Conservation (phyloP, 2,797 vertebrate species). For the Chelon labrosus region DNA sequence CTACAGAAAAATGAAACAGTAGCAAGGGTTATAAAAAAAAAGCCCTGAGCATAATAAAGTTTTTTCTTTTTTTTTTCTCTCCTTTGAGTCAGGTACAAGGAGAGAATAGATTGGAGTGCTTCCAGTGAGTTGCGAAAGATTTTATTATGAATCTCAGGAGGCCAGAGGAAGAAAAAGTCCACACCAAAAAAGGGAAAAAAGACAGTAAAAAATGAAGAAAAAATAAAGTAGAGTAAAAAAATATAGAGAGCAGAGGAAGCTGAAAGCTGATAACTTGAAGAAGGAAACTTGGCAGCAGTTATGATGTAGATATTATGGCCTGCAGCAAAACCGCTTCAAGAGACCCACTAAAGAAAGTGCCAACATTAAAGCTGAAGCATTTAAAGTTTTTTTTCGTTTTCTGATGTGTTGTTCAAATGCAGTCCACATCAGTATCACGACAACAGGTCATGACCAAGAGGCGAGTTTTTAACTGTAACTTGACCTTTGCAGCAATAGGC, state of each 20-base stretch:
- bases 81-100: slow-evolving; percentile 45
- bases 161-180: slow-evolving; percentile 14
- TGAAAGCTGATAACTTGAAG: not conserved
- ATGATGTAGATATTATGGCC: not conserved
- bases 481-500: not conserved
- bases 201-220: not conserved
- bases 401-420: not conserved
- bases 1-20: slow-evolving; percentile 41
- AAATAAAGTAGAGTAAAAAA: slow-evolving; percentile 10
- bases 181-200: slow-evolving; percentile 4
- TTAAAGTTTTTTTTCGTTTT: not conserved
- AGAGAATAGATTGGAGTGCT: slow-evolving; percentile 61
- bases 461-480: not conserved
- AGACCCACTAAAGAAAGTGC: not conserved
- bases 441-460: not conserved
- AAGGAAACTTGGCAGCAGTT: not conserved
- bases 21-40: slow-evolving; percentile 22
- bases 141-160: slow-evolving; percentile 60
- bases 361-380: not conserved
- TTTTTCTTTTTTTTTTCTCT: slow-evolving; percentile 23
- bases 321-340: not conserved
- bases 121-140: slow-evolving; percentile 45
- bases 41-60: slow-evolving; percentile 29
- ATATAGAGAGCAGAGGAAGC: not conserved
- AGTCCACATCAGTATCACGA: not conserved